Conservation (phyloP, 2,888 invertebrate genomes). For the Drosophila barbarae region DNA sequence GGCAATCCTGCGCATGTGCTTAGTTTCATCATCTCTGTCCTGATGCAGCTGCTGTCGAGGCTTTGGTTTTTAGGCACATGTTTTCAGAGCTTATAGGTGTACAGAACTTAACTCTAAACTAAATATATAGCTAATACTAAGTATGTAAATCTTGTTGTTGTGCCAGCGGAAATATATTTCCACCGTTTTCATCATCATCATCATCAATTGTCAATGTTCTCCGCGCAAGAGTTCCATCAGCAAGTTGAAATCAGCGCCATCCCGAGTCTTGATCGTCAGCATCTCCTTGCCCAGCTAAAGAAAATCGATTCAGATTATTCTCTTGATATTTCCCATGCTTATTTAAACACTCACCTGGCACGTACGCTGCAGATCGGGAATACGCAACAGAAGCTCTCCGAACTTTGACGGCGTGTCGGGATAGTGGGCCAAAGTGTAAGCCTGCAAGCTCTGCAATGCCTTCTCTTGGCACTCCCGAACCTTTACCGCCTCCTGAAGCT, state of each 20-base stretch:
- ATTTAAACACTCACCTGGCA: slow-evolving; percentile 85
- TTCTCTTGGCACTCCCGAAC: slow-evolving; percentile 96
- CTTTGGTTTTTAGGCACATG: slow-evolving; percentile 72
- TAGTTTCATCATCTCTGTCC: slow-evolving; percentile 35
- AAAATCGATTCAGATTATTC: not conserved
- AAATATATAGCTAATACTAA: slow-evolving; percentile 69
- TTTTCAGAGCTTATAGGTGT: slow-evolving; percentile 70
- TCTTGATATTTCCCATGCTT: not conserved
- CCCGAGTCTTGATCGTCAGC: slow-evolving; percentile 91
- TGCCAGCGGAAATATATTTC: slow-evolving; percentile 16
- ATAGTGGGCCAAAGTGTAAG: slow-evolving; percentile 93
- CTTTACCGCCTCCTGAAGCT: slow-evolving; percentile 94
- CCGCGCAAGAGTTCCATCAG: slow-evolving; percentile 97
- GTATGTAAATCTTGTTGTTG: slow-evolving; percentile 54
- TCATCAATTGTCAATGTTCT: slow-evolving; percentile 85
- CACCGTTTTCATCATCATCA: not conserved
- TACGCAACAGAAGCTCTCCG: slow-evolving; percentile 93
- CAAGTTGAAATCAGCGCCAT: slow-evolving; percentile 95
- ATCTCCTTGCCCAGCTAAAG: slow-evolving; percentile 94
- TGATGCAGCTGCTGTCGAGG: slow-evolving; percentile 34
- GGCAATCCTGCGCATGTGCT: slow-evolving; percentile 49
- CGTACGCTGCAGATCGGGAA: slow-evolving; percentile 96
- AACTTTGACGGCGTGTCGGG: slow-evolving; percentile 96
- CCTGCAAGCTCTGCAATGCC: slow-evolving; percentile 93
- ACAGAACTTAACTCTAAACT: slow-evolving; percentile 54